Evolutionary conservation across 2,888 invertebrate genomes (phyloP).

Genomic region (Volucella inflata): DNA sequence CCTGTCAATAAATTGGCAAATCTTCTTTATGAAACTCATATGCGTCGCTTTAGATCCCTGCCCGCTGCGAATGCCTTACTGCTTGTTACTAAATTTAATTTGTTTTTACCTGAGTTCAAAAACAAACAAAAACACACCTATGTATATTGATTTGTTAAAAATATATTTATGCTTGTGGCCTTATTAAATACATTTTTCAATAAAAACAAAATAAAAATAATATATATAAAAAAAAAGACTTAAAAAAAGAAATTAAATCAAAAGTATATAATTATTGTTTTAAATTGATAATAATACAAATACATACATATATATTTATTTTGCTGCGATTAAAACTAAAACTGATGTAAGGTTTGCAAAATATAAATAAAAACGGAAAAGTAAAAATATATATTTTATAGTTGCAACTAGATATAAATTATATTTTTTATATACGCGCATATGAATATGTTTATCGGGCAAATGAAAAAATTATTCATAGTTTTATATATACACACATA

Average conservation of each 20-base stretch:
- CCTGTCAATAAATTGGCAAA: too few species aligned
- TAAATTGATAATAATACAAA: slow-evolving; percentile 19
- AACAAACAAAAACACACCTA: slow-evolving; percentile 6
- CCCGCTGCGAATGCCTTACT: too few species aligned
- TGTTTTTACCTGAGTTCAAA: slow-evolving; percentile 57
- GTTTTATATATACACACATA: slow-evolving; percentile 36
- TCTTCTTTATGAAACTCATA: too few species aligned
- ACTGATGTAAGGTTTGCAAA: too few species aligned
- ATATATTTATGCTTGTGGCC: slow-evolving; percentile 72
- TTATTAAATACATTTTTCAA: slow-evolving; percentile 55
- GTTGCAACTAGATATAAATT: slow-evolving; percentile 54
- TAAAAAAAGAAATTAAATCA: slow-evolving; percentile 29
- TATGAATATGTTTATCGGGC: slow-evolving; percentile 73
- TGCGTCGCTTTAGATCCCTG: too few species aligned
- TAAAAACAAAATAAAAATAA: slow-evolving; percentile 25
- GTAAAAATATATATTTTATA: slow-evolving; percentile 52
- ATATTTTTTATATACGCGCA: slow-evolving; percentile 78
- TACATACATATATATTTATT: slow-evolving; percentile 70
- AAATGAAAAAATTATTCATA: slow-evolving; percentile 41
- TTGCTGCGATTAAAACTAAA: slow-evolving; percentile 50
- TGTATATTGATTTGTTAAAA: slow-evolving; percentile 50
- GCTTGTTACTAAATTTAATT: too few species aligned
- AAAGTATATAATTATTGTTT: slow-evolving; percentile 40
- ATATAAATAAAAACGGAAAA: slow-evolving; percentile 16
- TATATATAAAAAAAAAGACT: slow-evolving; percentile 57